Percentiles rank a stretch among this genome's conserved stretches.
Conservation (phyloP, 2,797 vertebrate genomes). For the Mus minutoides region DNA sequence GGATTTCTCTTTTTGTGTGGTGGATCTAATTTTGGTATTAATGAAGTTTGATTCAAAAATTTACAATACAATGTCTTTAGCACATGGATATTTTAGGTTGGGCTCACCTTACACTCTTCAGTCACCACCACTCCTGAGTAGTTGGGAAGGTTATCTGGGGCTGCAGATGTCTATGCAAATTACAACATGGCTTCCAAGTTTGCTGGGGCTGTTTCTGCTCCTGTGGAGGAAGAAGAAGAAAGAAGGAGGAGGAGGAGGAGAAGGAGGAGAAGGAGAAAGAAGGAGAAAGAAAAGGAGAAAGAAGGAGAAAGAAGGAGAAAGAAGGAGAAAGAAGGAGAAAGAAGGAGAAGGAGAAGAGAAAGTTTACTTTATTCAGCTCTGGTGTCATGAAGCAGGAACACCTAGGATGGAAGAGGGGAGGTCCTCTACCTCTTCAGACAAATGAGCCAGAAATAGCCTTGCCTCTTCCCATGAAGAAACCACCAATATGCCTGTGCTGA, state of each 20-base stretch:
- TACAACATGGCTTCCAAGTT: not conserved
- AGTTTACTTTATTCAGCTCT: not conserved
- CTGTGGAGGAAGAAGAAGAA: not conserved
- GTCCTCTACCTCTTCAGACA: not conserved
- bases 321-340: no score
- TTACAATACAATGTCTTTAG: not conserved
- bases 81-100: not conserved
- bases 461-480: not conserved
- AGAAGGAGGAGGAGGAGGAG: no score
- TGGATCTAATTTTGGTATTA: constrained; percentile 14
- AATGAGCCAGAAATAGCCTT: not conserved
- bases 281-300: no score
- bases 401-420: not conserved
- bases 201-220: not conserved
- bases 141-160: no score
- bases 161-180: not conserved
- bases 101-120: not conserved
- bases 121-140: not conserved
- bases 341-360: not conserved
- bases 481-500: rapidly evolving
- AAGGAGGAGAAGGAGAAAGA: no score
- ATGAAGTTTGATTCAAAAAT: not conserved
- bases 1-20: not conserved
- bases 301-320: no score
- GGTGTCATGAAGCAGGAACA: not conserved